Evolutionary conservation across 1,140 invertebrate genomes (phyloP).

Genomic region (Hirudo medicinalis): DNA sequence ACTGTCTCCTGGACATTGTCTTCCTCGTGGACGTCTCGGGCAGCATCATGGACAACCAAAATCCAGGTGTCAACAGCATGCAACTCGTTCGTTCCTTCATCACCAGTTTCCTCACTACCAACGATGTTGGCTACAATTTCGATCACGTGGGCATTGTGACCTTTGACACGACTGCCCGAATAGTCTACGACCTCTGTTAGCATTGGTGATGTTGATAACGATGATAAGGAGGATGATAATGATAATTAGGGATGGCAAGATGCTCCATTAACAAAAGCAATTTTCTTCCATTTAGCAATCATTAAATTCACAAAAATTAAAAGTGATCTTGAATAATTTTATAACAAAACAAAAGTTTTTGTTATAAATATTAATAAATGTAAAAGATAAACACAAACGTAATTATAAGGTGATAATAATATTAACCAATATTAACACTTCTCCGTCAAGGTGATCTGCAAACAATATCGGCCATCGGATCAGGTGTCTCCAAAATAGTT

Average conservation of each 20-base stretch:
- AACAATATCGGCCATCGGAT: neutral
- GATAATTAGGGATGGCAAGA: no score
- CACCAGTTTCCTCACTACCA: neutral
- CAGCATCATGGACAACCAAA: slow-evolving; percentile 17
- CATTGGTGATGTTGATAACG: neutral
- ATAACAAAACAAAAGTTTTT: no score
- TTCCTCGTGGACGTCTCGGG: slow-evolving; percentile 17
- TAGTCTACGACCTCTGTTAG: slow-evolving; percentile 11
- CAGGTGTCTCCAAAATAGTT: neutral
- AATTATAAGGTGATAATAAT: no score
- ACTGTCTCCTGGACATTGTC: slow-evolving; percentile 11
- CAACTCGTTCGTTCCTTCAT: slow-evolving; percentile 12
- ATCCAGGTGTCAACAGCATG: slow-evolving; percentile 16
- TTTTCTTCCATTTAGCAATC: no score
- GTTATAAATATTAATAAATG: no score
- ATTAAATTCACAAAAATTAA: no score
- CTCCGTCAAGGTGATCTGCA: neutral
- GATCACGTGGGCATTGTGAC: slow-evolving; percentile 16
- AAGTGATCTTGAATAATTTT: no score
- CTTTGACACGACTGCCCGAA: slow-evolving; percentile 11
- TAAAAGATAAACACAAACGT: no score
- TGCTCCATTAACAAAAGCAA: no score
- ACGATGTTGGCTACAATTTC: slow-evolving; percentile 6
- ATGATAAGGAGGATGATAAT: no score
- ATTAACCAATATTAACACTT: neutral